Conservation (phyloP, 2,113 vertebrate genomes). For the Alligator sinensis region DNA sequence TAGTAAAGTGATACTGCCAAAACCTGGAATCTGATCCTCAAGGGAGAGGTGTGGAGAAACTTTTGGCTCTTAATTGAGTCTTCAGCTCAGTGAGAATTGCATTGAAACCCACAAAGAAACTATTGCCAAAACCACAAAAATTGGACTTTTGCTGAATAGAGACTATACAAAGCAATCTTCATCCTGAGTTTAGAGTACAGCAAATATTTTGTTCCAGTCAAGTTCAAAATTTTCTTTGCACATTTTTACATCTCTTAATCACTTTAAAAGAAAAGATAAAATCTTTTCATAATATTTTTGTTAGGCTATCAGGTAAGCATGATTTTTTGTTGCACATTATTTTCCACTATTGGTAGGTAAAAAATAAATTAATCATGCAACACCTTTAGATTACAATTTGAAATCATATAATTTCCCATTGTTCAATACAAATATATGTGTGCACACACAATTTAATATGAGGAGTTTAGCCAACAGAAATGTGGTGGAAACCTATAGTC, state of each 20-base stretch:
- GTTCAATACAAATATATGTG: not conserved
- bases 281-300: not conserved
- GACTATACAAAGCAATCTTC: slow-evolving; percentile 36
- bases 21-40: slow-evolving; percentile 49
- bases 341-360: not conserved
- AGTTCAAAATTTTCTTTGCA: not conserved
- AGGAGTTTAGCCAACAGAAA: not conserved
- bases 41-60: slow-evolving; percentile 55
- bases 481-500: not conserved
- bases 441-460: not conserved
- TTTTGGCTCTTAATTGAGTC: slow-evolving; percentile 66
- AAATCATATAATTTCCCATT: not conserved
- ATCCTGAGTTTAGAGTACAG: slow-evolving; percentile 19
- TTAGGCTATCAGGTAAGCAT: not conserved
- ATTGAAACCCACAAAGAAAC: slow-evolving; percentile 52
- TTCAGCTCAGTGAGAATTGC: slow-evolving; percentile 64
- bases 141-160: slow-evolving; percentile 27
- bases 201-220: slow-evolving; percentile 35
- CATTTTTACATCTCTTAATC: not conserved
- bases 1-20: slow-evolving; percentile 59
- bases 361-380: not conserved
- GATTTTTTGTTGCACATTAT: not conserved
- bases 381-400: slow-evolving; percentile 7
- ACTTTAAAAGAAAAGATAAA: not conserved
- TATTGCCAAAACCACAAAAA: slow-evolving; percentile 62